These are phyloP conservation scores for Protodeltote pygarga DNA, from an alignment of 2,888 invertebrate genomes.

Conservation along the genomic window DNA sequence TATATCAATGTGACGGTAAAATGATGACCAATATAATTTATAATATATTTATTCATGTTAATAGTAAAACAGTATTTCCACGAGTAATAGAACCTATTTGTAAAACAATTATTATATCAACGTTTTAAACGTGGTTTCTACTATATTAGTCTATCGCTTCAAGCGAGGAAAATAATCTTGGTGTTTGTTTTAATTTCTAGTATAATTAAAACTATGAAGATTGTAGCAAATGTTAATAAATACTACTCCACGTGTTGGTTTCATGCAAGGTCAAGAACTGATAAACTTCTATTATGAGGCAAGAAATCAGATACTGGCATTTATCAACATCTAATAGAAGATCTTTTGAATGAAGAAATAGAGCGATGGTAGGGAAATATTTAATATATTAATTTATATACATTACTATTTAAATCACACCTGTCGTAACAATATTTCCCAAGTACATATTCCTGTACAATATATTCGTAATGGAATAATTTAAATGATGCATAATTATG, in stretches of 20 bases:
- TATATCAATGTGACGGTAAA: no score
- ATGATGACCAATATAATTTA: no score
- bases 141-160: slow-evolving; percentile 20
- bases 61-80: no score
- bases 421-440: slow-evolving; percentile 2
- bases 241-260: background rate
- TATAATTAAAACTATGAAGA: slow-evolving; percentile 17
- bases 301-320: background rate
- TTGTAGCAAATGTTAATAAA: slow-evolving; percentile 1
- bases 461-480: slow-evolving; percentile 39
- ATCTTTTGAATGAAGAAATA: no score
- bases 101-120: no score
- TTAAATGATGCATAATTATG: slow-evolving; percentile 43
- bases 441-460: slow-evolving; percentile 21
- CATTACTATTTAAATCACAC: slow-evolving; percentile 7
- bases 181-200: slow-evolving; percentile 29
- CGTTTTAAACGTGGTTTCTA: slow-evolving; percentile 39
- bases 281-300: slow-evolving; percentile 1
- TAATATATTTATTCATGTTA: no score
- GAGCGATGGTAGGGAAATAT: no score
- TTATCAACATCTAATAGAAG: no score
- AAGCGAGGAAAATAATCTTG: slow-evolving; percentile 29
- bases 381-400: no score
- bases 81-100: no score
- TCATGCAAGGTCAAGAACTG: background rate